Evolutionary conservation across 2,888 invertebrate genomes (phyloP).

Genomic region (Anodontia alba): DNA sequence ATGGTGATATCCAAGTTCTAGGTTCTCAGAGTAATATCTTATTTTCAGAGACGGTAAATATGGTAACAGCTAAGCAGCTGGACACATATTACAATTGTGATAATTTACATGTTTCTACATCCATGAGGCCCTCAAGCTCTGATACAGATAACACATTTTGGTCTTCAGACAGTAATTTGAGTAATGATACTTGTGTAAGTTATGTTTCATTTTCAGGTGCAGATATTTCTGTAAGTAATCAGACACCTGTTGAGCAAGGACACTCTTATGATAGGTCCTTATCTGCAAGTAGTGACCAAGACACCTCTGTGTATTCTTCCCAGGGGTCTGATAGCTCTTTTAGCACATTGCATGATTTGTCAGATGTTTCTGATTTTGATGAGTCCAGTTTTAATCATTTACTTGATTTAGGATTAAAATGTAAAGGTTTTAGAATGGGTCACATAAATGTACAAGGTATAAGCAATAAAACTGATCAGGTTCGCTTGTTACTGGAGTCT

Average conservation of each 20-base stretch:
- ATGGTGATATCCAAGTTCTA: background rate
- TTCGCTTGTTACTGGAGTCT: too few species aligned
- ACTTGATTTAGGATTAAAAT: background rate
- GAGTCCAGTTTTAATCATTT: background rate
- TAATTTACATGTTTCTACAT: background rate
- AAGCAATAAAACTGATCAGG: too few species aligned
- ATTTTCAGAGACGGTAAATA: background rate
- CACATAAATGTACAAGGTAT: too few species aligned
- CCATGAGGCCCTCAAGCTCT: constrained; percentile 1
- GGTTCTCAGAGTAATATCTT: background rate
- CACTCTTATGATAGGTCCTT: background rate
- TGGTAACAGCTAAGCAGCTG: background rate
- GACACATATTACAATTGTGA: background rate
- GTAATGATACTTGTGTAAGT: background rate
- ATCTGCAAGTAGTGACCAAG: background rate
- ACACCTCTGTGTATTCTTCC: background rate
- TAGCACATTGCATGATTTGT: background rate
- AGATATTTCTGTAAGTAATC: background rate
- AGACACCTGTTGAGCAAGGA: background rate
- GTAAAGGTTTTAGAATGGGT: too few species aligned
- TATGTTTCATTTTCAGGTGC: background rate
- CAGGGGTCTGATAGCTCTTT: background rate
- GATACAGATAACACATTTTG: background rate
- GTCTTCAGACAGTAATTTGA: background rate
- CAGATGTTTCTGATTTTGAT: background rate